These are phyloP conservation scores for Brachionus asplanchnoidis DNA, from an alignment of 1,140 invertebrate species.

Conservation along the genomic window DNA sequence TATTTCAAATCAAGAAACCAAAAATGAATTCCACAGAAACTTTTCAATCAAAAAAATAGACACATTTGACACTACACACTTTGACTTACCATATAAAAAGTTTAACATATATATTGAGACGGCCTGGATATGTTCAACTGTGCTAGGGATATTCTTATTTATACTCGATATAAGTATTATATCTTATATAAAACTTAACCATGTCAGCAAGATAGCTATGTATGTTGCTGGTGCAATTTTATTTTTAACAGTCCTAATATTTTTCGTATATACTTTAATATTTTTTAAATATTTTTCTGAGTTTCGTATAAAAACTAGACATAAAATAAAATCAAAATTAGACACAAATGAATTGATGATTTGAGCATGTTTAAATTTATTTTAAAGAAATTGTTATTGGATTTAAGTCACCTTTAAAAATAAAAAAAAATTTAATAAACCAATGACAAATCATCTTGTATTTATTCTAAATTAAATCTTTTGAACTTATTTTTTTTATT, in stretches of 20 bases:
- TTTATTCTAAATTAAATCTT: too few relatives aligned
- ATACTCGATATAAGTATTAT: constrained; percentile 87
- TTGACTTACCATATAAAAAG: constrained; percentile 28
- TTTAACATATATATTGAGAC: constrained; percentile 79
- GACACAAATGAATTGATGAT: neutral
- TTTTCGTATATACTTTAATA: constrained; percentile 82
- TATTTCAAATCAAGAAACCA: neutral
- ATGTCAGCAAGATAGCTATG: constrained; percentile 62
- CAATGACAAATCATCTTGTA: too few relatives aligned
- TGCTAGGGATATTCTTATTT: constrained; percentile 80
- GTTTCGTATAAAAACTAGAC: neutral
- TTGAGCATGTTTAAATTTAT: neutral
- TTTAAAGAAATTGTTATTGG: too few relatives aligned
- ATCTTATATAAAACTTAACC: constrained; percentile 69
- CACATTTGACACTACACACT: neutral
- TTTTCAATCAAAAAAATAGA: neutral
- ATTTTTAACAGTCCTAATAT: constrained; percentile 81
- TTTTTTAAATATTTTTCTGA: constrained; percentile 67
- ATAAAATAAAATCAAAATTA: neutral
- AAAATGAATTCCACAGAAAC: neutral
- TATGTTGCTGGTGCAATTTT: constrained; percentile 82
- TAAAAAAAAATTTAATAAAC: too few relatives aligned
- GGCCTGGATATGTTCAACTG: constrained; percentile 92
- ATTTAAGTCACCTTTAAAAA: too few relatives aligned
- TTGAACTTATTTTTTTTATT: too few relatives aligned